Base-by-base conservation (phyloP, 1,140 invertebrate genomes). In the Tetragnatha versicolor region DNA sequence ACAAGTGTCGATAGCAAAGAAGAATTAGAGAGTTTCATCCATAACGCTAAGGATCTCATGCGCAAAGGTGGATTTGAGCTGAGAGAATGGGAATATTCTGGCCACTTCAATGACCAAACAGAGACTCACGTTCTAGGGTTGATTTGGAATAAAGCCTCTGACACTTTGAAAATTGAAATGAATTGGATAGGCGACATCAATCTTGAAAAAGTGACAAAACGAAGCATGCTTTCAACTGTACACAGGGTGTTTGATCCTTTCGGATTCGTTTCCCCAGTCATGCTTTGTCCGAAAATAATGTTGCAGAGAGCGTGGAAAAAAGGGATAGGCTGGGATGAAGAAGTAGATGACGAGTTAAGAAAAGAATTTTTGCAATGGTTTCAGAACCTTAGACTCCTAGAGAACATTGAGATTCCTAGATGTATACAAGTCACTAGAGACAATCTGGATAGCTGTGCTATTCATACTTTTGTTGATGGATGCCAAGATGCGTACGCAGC, bases 401-500 rank as follows among this genome's bases (percentile, higher is more conserved):
- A 69, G 14, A 35, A 81, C 7, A 7, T 77, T 47, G 42, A 39
- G 42, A 49, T 81, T 25, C 69, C 51, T n/a, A 22, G 78, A 12
- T 31, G 45, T 4, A 49, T 49, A n/a, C 17, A 70, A 10, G 37
- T 58, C 17, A 33, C 31, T 3, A 31, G 22, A 31, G 55, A 61
- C 33, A 31, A 63, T 4, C 4, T 25, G 17, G 37, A 51, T 20
- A 61, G 22, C 25, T 33, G 53, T 10, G 31, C 35, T 9, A 42
- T 81, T 12, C 82, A 82, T 42, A 55, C 55, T 12, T 81, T 82
- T 42, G 58, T 27, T 14, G 82, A 82, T 65, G 82, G 73, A 14
- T 80, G 79, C 37, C 33, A 75, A 29, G 45, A 77, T 25, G 78
- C 75, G 5, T 82, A 80, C 37, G 80, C 79, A 20, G 79, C 79